A percentile compares a stretch with the other conserved stretches of the same genome.
phyloP scores from a whole-genome alignment of 2,113 vertebrate species.

The Gnathochromis pfefferi region DNA sequence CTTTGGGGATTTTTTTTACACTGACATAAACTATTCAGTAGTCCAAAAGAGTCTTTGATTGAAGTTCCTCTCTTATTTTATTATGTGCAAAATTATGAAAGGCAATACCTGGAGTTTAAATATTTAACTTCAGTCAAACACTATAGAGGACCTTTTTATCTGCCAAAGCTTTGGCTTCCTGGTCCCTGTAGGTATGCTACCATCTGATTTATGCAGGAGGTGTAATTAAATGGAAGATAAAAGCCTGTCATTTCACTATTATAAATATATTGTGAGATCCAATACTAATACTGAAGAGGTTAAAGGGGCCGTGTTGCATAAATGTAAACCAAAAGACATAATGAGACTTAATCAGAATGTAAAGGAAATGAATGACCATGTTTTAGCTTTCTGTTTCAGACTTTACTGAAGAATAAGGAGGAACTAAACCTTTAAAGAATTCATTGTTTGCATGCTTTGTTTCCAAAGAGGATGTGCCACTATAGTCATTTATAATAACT shows the following conservation, averaged over 20 bases:
- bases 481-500: neutral
- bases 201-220: neutral
- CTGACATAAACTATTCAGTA: neutral
- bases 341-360: neutral
- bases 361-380: neutral
- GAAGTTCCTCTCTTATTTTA: neutral
- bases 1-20: neutral
- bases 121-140: neutral
- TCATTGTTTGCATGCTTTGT: neutral
- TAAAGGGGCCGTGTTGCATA: neutral
- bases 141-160: neutral
- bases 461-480: neutral
- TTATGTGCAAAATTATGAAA: neutral
- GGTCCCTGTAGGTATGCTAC: neutral
- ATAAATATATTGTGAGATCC: neutral
- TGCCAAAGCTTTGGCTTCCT: neutral
- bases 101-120: neutral
- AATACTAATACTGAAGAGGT: neutral
- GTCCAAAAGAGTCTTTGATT: neutral
- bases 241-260: neutral
- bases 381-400: rapidly evolving
- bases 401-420: neutral
- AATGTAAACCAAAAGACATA: neutral
- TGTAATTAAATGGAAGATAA: neutral
- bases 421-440: neutral